Base-by-base conservation (phyloP, 2,797 vertebrate genomes). In the Sebastiscus tertius region DNA sequence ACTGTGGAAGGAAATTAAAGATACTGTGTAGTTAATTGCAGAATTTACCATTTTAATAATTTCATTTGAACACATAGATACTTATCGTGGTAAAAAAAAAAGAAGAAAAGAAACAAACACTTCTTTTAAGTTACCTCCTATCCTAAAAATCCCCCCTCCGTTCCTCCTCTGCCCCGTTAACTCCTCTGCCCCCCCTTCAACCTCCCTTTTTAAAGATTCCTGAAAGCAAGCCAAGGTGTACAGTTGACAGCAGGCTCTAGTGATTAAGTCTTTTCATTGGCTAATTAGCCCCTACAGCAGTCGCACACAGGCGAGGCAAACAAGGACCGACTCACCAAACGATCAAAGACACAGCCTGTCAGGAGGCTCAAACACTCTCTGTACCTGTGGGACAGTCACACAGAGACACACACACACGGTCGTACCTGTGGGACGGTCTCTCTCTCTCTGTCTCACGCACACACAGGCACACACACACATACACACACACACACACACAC, bases 241-340 rank as follows among this genome's bases (percentile, higher is more conserved):
- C 70, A 82, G 86, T 77, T 93, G 93, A 93, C 91, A 93, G 92
- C 82, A 88, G 90, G 91, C 94, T 95, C 91, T 92, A 87, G 92
- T 91, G 94, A 94, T 94, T 93, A 93, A 91, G 92, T 93, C 90
- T 90, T 94, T 94, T 93, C 92, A 95, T 93, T 95, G 93, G 92
- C 94, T 96, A 96, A 96, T 96, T 96, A 96, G 95, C 94, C 94
- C 95, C 95, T 93, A 88, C 93, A 96, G 95, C 94, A 94, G 93
- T 91, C 72, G 89, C 92, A 92, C 91, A 91, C 90, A 92, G 91
- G 85, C 88, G 89, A 90, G 87, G 92, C 94, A 96, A 95, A 95
- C 94, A 95, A 95, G 92, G 90, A 91, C 87, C 75, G 82, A 91
- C 87, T 93, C 90, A 90, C 90, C 80, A 79, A 89, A 89, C 86